Percentiles rank a stretch among this genome's conserved stretches.
phyloP scores from a whole-genome alignment of 2,888 invertebrate genomes.

The Allophyes oxyacanthae region DNA sequence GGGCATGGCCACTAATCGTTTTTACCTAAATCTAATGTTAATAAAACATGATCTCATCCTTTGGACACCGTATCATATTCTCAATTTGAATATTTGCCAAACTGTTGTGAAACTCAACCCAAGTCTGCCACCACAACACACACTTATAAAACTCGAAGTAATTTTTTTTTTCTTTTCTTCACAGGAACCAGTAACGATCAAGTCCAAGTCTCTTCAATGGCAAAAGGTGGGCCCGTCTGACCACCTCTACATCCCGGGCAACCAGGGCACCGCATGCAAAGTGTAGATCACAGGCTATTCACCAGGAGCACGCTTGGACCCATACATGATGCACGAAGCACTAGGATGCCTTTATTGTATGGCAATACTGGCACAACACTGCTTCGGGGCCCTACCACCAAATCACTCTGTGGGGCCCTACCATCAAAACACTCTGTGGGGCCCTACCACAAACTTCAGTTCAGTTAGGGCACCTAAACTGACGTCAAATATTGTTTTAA shows the following conservation, averaged over 20 bases:
- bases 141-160: not conserved
- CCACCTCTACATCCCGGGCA: conserved; percentile 79
- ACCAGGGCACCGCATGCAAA: conserved; percentile 59
- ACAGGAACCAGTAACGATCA: conserved; percentile 82
- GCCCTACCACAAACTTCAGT: conserved; percentile 12
- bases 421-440: conserved; percentile 6
- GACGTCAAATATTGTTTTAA: not conserved
- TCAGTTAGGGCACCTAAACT: not conserved
- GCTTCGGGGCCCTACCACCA: conserved; percentile 8
- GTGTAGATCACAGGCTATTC: conserved; percentile 55
- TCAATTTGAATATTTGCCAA: conserved; percentile 31
- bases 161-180: conserved; percentile 53
- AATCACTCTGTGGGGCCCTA: not conserved
- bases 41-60: conserved; percentile 6
- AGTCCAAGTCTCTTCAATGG: conserved; percentile 84
- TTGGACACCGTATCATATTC: conserved; percentile 5
- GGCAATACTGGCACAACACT: conserved; percentile 7
- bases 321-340: conserved; percentile 32
- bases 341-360: conserved; percentile 4
- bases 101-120: not conserved
- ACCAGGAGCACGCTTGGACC: conserved; percentile 45
- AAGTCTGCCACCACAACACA: conserved; percentile 3
- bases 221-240: conserved; percentile 82
- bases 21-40: not conserved
- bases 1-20: too few species aligned